phyloP scores from a whole-genome alignment of 2,113 vertebrate genomes.

The Anarhynchus alexandrinus region DNA sequence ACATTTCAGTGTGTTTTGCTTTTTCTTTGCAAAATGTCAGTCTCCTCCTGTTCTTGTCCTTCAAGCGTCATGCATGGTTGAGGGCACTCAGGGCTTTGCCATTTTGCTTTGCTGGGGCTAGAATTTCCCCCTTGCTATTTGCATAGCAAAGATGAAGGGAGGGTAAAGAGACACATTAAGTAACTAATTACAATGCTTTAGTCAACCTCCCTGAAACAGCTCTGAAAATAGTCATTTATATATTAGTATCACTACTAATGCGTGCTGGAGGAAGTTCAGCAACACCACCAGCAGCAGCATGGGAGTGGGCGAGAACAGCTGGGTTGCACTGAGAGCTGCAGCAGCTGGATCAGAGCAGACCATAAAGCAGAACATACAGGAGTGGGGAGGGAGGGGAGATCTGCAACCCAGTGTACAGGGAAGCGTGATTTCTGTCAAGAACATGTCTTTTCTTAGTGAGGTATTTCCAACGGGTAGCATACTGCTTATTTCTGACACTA shows the following conservation, averaged over 20 bases:
- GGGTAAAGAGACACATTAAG: not conserved
- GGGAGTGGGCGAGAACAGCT: not conserved
- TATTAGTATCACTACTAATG: not conserved
- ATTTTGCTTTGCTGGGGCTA: not conserved
- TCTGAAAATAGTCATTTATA: not conserved
- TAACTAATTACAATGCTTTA: not conserved
- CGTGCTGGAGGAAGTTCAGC: not conserved
- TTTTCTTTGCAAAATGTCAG: not conserved
- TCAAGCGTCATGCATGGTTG: not conserved
- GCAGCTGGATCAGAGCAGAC: not conserved
- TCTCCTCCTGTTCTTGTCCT: not conserved
- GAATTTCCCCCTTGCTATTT: not conserved
- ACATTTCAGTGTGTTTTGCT: not conserved
- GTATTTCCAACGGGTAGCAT: not conserved
- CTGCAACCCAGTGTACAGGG: not conserved
- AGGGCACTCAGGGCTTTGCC: not conserved
- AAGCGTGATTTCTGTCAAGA: not conserved
- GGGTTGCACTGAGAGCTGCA: not conserved
- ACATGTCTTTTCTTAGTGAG: not conserved
- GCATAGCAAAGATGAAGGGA: not conserved
- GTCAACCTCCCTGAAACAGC: not conserved
- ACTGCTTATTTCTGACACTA: not conserved
- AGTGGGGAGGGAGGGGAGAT: not conserved
- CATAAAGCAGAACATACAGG: not conserved
- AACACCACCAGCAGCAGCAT: not conserved